Base-by-base conservation (phyloP, 2,113 vertebrate species). In the Cololabis saira region DNA sequence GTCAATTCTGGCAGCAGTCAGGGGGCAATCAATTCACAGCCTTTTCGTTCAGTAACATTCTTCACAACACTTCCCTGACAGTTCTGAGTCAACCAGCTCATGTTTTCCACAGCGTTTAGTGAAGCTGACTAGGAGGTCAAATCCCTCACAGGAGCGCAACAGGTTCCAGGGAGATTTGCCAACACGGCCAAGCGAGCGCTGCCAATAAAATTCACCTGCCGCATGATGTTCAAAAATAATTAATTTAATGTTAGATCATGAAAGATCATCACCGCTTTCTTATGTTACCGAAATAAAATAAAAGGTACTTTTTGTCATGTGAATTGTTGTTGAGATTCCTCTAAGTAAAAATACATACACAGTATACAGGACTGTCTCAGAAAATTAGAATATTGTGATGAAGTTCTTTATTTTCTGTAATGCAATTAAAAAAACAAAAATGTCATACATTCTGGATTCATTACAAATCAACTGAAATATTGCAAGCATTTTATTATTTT, bases 21-120 rank as follows among this genome's bases (percentile, higher is more conserved):
- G 58, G 64, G 70, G 79, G 76, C 68, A 77, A 86, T 85, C 82
- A 71, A 81, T 88, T 90, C 81, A 63, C 69, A 43, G 71, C 62
- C 49, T 22, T 60, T 71, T 30, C 52, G 27, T 61, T 55, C 58
- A 12, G 74, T 69, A 71, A 81, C 84, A 74, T 83, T 64, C 71
- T 74, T 80, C 85, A 61, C 74, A 58, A 42, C 74, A 24, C 72
- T 50, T 81, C 72, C 24, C 81, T 85, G 80, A 87, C 84, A 85
- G 83, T 61, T 74, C 53, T 13, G 67, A 80, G 79, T 75, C 69
- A 27, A 67, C 74, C 2, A 21, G 67, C 82, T 57, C 73, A 53
- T 76, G 66, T 42, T 80, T 60, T 47, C 53, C 40, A 10, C 62
- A 56, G 67, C 50, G 49, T 69, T 80, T 56, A 67, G 82, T 21